Evolutionary conservation across 1,140 invertebrate species (phyloP).

Genomic region (Planococcus citri): DNA sequence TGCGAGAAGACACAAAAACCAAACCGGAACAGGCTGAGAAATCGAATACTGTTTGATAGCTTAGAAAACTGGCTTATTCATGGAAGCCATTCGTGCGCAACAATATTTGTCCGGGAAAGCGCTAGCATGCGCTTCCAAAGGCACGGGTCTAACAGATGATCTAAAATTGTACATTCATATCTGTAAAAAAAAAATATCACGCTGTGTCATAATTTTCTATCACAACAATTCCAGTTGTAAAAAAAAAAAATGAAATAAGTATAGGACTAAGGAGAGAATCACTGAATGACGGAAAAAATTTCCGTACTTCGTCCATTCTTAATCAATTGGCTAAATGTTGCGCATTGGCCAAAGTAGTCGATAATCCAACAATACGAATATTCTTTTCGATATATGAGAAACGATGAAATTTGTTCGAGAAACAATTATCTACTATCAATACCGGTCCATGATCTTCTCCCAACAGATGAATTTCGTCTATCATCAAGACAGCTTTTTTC

Average conservation of each 20-base stretch:
- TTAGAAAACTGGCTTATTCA: slow-evolving; percentile 98
- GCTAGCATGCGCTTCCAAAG: slow-evolving; percentile 85
- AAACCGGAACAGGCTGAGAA: slow-evolving; percentile 73
- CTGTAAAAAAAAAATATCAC: slow-evolving; percentile 29
- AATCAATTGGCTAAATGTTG: slow-evolving; percentile 94
- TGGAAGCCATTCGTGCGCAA: slow-evolving; percentile 97
- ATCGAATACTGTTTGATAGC: slow-evolving; percentile 89
- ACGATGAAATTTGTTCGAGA: slow-evolving; percentile 80
- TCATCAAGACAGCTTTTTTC: slow-evolving; percentile 89
- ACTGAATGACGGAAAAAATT: no score
- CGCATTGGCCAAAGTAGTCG: slow-evolving; percentile 97
- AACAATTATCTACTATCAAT: slow-evolving; percentile 72
- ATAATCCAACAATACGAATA: no score
- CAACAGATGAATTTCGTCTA: slow-evolving; percentile 96
- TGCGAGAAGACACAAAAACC: slow-evolving; percentile 93
- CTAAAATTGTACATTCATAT: slow-evolving; percentile 96
- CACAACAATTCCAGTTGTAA: no score
- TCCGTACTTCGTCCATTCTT: slow-evolving; percentile 65
- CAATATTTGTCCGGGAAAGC: slow-evolving; percentile 96
- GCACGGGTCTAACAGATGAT: slow-evolving; percentile 92
- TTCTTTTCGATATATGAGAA: slow-evolving; percentile 65
- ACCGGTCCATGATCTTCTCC: slow-evolving; percentile 83
- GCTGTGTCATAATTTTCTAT: no score
- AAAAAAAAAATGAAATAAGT: no score
- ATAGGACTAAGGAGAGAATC: slow-evolving; percentile 23